Conservation (phyloP, 1,140 invertebrate genomes). For the Philotrypesis tridentata region DNA sequence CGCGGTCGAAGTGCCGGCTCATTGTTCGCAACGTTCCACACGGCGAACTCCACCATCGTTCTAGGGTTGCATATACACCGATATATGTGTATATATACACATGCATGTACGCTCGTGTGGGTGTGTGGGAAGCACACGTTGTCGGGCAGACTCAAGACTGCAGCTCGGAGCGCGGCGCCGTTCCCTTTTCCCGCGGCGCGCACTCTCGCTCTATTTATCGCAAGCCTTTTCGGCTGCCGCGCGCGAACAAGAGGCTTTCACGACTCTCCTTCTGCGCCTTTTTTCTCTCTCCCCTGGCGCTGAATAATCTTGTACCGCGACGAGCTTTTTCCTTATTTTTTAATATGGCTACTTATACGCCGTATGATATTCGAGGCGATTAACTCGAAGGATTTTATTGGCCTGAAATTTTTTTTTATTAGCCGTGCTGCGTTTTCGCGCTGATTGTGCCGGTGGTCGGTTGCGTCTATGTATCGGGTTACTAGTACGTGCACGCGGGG, state of each 20-base stretch:
- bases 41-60: conserved; percentile 45
- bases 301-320: too few species aligned
- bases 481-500: too few species aligned
- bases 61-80: neutral
- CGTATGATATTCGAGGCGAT: too few species aligned
- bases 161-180: neutral
- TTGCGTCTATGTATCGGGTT: too few species aligned
- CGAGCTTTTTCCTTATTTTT: too few species aligned
- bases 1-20: conserved; percentile 54
- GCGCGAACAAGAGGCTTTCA: conserved; percentile 25
- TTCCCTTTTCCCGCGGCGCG: conserved; percentile 18
- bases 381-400: too few species aligned
- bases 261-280: neutral
- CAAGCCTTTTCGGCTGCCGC: conserved; percentile 37
- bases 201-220: conserved; percentile 28
- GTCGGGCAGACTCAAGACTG: neutral
- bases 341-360: too few species aligned
- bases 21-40: conserved; percentile 54
- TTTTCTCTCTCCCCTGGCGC: neutral
- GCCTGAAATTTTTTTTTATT: too few species aligned
- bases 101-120: too few species aligned
- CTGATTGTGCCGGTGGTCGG: too few species aligned
- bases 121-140: neutral
- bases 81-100: too few species aligned
- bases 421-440: conserved; percentile 34